Percentiles rank a stretch among this genome's conserved stretches.
phyloP scores from a whole-genome alignment of 2,888 invertebrate genomes.

The Amphipyra berbera region DNA sequence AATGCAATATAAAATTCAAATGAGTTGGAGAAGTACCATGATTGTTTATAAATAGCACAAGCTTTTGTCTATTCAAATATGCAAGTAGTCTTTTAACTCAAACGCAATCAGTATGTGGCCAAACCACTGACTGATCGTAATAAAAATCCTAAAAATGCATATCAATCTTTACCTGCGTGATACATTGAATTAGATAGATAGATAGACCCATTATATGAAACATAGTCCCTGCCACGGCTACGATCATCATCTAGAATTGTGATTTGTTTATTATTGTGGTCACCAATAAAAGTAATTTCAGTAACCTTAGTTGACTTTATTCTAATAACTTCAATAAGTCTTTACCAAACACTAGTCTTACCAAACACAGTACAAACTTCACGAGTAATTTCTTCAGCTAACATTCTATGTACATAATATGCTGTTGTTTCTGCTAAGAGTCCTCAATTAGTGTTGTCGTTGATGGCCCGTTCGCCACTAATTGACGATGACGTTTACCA shows the following conservation, averaged over 20 bases:
- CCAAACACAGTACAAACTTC: slow-evolving; percentile 28
- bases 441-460: slow-evolving; percentile 41
- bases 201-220: too few species aligned
- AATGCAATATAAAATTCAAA: slow-evolving; percentile 19
- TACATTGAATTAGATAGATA: too few species aligned
- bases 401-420: slow-evolving; percentile 35
- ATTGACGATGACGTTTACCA: slow-evolving; percentile 56
- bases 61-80: too few species aligned
- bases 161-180: too few species aligned
- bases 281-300: too few species aligned
- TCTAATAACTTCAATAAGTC: slow-evolving; percentile 12
- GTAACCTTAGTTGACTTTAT: not conserved
- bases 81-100: too few species aligned
- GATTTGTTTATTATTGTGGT: too few species aligned
- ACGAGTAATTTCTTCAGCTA: slow-evolving; percentile 49
- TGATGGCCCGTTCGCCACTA: slow-evolving; percentile 51
- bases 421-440: slow-evolving; percentile 51
- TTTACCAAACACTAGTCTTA: slow-evolving; percentile 25
- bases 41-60: not conserved
- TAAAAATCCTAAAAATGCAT: too few species aligned
- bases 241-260: too few species aligned
- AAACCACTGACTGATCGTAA: too few species aligned
- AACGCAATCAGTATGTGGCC: too few species aligned
- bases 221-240: too few species aligned
- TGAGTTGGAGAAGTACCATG: not conserved